Base-by-base conservation (phyloP, 2,797 vertebrate genomes). In the Neomorphus geoffroyi region DNA sequence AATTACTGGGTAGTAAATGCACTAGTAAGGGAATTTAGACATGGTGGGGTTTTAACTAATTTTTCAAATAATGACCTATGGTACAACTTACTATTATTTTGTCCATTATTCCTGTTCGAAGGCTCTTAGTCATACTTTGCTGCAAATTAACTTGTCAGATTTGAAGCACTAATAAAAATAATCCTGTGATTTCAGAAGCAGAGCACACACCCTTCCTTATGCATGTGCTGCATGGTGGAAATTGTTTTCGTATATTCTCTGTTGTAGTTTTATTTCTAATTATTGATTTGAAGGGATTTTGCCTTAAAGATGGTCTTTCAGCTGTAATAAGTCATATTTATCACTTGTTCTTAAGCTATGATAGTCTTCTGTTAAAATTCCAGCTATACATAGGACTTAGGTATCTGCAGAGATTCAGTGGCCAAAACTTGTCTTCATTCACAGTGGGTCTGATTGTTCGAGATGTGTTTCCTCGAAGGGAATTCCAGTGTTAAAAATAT, bases 91-190 rank as follows among this genome's bases (percentile, higher is more conserved):
- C 26, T 71, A 35, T 53, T 45, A 56, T 84, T 93, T 95, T 73
- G 21, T 66, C 48, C 80, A 71, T 66, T 93, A 54, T 86, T 95
- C n/a, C 32, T 73, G 32, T 90, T 92, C 84, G 51, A 93, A 94
- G 24, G 24, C 32, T 77, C 22, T 78, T 77, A 57, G n/a, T 90
- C 45, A 53, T 30, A 48, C 17, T 65, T 78, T 64, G 27, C n/a
- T 67, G 37, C 17, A 81, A 33, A 88, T 65, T 77, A 85, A 22
- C 53, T 50, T 70, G 54, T 24, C 9, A 73, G 37, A 80, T 81
- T 79, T 69, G 46, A 86, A 81, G 32, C 7, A 45, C 11, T 94
- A 58, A 35, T 18, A 26, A 78, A 93, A 92, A 57, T 66, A 81
- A 82, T 43, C 19, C 33, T 56, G 10, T 53, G 18, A 43, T 56